These are phyloP conservation scores for Gopherus evgoodei DNA, from an alignment of 2,113 vertebrate genomes.

Conservation along the genomic window DNA sequence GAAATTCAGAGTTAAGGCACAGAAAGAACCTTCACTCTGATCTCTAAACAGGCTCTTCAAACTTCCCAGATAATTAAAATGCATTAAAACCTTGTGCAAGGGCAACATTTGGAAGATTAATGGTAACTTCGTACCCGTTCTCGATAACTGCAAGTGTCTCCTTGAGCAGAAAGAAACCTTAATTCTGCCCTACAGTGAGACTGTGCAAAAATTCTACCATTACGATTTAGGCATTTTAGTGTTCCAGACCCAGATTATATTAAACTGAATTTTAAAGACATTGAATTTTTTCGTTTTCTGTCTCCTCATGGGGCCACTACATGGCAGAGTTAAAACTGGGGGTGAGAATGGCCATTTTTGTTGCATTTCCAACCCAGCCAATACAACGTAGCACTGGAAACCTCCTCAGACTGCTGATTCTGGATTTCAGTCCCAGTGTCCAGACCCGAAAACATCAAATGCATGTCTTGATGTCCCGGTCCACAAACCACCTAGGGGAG, in stretches of 20 bases:
- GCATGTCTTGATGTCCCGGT: not conserved
- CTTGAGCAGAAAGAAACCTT: not conserved
- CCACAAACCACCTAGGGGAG: not conserved
- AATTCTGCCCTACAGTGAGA: not conserved
- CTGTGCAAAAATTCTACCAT: accelerated
- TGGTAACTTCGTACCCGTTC: not conserved
- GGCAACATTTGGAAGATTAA: not conserved
- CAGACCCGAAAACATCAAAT: not conserved
- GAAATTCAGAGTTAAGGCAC: not conserved
- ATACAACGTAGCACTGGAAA: not conserved
- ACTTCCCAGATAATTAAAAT: not conserved
- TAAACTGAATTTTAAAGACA: not conserved
- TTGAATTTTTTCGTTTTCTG: accelerated
- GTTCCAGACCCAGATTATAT: not conserved
- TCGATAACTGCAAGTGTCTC: not conserved
- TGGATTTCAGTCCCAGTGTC: not conserved
- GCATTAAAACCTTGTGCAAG: not conserved
- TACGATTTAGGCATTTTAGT: not conserved
- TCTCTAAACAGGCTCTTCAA: not conserved
- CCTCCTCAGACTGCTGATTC: not conserved
- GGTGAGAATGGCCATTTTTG: not conserved
- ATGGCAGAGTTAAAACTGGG: not conserved
- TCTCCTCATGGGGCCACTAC: not conserved
- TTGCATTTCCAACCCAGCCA: not conserved
- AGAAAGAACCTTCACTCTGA: not conserved